Conservation (phyloP, 2,113 vertebrate genomes). For the Dolichotis patagonum region DNA sequence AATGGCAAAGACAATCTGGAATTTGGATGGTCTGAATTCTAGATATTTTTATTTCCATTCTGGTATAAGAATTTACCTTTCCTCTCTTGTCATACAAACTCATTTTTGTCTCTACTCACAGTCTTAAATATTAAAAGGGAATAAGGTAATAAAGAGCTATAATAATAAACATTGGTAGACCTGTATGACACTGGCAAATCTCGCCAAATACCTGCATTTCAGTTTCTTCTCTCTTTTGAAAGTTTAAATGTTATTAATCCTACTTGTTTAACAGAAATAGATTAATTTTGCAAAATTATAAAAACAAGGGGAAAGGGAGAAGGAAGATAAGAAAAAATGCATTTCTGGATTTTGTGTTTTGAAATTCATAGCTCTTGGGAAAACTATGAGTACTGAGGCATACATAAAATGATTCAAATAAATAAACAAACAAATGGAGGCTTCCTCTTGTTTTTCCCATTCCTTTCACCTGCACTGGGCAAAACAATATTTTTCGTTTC, state of each 20-base stretch:
- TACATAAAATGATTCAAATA: neutral
- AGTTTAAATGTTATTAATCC: neutral
- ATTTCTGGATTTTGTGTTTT: neutral
- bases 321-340: neutral
- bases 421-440: neutral
- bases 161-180: neutral
- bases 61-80: neutral
- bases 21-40: neutral
- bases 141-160: neutral
- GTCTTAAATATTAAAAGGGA: neutral
- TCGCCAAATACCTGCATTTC: neutral
- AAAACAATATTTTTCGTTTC: neutral
- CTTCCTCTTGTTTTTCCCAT: neutral
- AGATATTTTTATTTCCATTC: neutral
- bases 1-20: neutral
- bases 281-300: neutral
- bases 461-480: neutral
- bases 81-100: neutral
- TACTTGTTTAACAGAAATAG: slow-evolving; percentile 18
- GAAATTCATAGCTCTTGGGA: neutral
- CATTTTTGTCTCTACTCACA: neutral
- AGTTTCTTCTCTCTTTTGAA: neutral
- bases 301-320: neutral
- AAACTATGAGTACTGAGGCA: neutral
- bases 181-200: neutral